Base-by-base conservation (phyloP, 92 coral and sea anemone genomes). In the Porites evermanni region DNA sequence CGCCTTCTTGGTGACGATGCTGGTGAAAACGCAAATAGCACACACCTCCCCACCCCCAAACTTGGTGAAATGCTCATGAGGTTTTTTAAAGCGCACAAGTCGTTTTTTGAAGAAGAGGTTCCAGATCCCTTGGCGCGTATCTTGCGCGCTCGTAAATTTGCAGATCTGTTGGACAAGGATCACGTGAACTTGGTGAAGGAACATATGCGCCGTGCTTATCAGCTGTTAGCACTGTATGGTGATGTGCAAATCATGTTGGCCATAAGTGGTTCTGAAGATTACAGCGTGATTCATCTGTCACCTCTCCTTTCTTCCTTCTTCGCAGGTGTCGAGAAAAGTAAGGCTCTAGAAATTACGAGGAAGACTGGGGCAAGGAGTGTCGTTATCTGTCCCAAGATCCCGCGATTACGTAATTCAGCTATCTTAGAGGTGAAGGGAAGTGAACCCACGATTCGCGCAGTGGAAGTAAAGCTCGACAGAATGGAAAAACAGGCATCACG, bases 161-260 rank as follows among this genome's bases (percentile, higher is more conserved):
- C 95, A 58, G 94, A 95, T 73, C 85, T 95, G 10, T 81, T 97
- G 59, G 90, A 84, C 60, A 83, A 88, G n/a, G 92, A 89, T 26
- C 95, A 91, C 72, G 6, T 93, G 2, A 78, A 87, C 64, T 85
- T 88, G 51, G 92, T 95, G 54, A 87, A 79, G 18, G 99, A 97
- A n/a, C 99, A 97, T 67, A 91, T 97, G 95, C 98, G 93, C 89
- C 93, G 95, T 13, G 98, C 98, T 2, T 91, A 89, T 85, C 98
- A 95, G 82, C 75, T 89, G 86, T 89, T 97, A 24, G 98, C 95
- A 64, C 78, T 95, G 68, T 93, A 93, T 67, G 97, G 97, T 75
- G 93, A 93, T 80, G 93, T 84, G 38, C 71, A 77, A 21, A 85
- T 78, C 52, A 87, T 97, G 78, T 89, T 95, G n/a, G 87, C 67